Percentiles rank a stretch among this genome's conserved stretches.
These are phyloP conservation scores for Pteruthius melanotis DNA, from an alignment of 2,113 vertebrate genomes.

Conservation along the genomic window DNA sequence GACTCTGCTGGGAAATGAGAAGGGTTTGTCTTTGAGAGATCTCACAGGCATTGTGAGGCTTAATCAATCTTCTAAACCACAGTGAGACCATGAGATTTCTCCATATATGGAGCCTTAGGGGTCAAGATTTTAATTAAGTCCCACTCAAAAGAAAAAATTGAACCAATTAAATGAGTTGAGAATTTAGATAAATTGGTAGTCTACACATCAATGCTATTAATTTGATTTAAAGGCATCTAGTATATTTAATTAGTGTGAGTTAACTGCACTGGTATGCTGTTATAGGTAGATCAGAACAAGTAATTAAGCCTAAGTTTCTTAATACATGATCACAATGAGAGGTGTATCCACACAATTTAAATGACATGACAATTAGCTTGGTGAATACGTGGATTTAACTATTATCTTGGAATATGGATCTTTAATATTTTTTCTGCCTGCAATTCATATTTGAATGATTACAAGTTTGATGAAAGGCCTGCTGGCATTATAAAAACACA, in stretches of 20 bases:
- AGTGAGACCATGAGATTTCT: not conserved
- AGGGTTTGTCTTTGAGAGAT: not conserved
- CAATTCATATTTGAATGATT: not conserved
- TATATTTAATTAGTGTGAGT: not conserved
- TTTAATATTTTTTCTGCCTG: not conserved
- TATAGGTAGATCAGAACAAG: not conserved
- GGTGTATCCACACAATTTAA: not conserved
- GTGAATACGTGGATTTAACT: not conserved
- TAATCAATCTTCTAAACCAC: not conserved
- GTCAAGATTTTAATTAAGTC: slow-evolving; percentile 11
- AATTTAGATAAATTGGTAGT: not conserved
- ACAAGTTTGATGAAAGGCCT: not conserved
- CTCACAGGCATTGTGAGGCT: not conserved
- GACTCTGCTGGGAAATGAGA: not conserved
- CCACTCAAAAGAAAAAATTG: not conserved
- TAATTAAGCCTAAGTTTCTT: not conserved
- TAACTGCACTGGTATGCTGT: not conserved
- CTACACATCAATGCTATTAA: not conserved
- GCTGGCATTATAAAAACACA: not conserved
- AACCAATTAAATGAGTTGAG: not conserved
- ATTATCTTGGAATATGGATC: not conserved
- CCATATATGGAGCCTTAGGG: not conserved
- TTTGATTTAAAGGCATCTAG: not conserved
- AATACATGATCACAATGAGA: not conserved
- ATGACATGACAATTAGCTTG: not conserved